These are phyloP conservation scores for Lepidonotus clava DNA, from an alignment of 2,888 invertebrate genomes.

Conservation along the genomic window DNA sequence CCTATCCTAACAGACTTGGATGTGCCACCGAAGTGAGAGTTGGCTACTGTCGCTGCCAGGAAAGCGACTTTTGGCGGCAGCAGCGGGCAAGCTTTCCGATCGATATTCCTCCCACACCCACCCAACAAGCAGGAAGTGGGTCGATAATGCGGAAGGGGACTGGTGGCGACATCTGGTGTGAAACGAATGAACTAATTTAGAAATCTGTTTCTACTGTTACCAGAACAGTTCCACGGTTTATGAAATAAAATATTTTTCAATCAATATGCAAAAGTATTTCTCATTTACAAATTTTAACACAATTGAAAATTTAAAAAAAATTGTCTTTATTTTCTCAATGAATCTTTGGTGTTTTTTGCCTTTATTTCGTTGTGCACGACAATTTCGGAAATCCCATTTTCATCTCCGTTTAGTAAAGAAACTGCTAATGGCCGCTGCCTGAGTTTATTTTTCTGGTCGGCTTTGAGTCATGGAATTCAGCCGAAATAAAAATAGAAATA, in stretches of 20 bases:
- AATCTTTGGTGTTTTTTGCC: too few relatives aligned
- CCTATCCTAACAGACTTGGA: too few relatives aligned
- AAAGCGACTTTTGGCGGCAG: conserved; percentile 38
- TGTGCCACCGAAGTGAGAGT: conserved; percentile 12
- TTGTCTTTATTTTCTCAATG: too few relatives aligned
- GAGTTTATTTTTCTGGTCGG: not conserved
- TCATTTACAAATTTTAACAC: too few relatives aligned
- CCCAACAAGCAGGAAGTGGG: conserved; percentile 19
- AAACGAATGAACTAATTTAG: not conserved
- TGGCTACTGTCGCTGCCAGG: not conserved
- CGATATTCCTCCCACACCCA: conserved; percentile 20
- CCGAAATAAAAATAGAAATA: not conserved
- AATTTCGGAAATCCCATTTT: not conserved
- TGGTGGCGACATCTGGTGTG: not conserved
- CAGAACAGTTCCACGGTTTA: too few relatives aligned
- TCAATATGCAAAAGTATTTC: too few relatives aligned
- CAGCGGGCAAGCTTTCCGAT: not conserved
- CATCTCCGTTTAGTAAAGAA: not conserved
- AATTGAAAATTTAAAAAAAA: too few relatives aligned
- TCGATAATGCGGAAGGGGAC: conserved; percentile 10
- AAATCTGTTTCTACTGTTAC: too few relatives aligned
- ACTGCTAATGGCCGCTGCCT: not conserved
- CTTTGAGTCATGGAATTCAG: not conserved
- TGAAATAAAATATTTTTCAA: too few relatives aligned
- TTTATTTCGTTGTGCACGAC: too few relatives aligned